Percentiles rank a stretch among this genome's conserved stretches.
Evolutionary conservation across 2,113 vertebrate species (phyloP).

Genomic region (Poeciliopsis prolifica): DNA sequence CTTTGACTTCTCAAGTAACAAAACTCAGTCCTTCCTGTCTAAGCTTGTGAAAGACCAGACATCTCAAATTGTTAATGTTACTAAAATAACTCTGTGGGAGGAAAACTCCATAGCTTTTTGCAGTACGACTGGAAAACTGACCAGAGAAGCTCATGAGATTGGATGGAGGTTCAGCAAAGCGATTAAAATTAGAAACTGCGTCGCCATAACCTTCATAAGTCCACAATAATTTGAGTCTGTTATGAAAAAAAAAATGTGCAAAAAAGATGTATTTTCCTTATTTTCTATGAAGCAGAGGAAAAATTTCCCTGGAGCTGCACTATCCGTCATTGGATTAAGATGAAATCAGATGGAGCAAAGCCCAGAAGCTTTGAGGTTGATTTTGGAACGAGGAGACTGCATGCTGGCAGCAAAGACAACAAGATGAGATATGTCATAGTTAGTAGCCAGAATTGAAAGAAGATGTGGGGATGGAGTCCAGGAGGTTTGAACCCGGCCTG

Average conservation of each 20-base stretch:
- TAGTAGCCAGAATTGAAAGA: conserved; percentile 62
- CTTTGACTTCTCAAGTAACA: not conserved
- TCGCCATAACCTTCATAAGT: not conserved
- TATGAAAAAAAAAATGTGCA: not conserved
- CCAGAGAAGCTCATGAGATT: not conserved
- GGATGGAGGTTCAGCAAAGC: not conserved
- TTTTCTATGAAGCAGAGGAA: not conserved
- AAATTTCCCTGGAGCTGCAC: conserved; percentile 10
- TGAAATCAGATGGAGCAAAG: conserved; percentile 26
- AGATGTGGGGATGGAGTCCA: conserved; percentile 64
- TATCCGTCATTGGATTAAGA: conserved; percentile 21
- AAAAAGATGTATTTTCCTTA: conserved; percentile 6
- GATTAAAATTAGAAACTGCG: not conserved
- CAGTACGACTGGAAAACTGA: not conserved
- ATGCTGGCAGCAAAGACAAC: conserved; percentile 38
- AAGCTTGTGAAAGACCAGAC: not conserved
- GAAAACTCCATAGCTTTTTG: not conserved
- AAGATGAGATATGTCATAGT: conserved; percentile 40
- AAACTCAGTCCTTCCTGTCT: not conserved
- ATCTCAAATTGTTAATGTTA: not conserved
- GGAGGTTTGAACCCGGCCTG: conserved; percentile 45
- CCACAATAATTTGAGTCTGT: not conserved
- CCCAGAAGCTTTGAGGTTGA: conserved; percentile 20
- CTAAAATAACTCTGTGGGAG: not conserved
- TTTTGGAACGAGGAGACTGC: conserved; percentile 13